Percentiles rank a stretch among this genome's conserved stretches.
Conservation (phyloP, 2,888 invertebrate genomes). For the Gryllus longicercus region DNA sequence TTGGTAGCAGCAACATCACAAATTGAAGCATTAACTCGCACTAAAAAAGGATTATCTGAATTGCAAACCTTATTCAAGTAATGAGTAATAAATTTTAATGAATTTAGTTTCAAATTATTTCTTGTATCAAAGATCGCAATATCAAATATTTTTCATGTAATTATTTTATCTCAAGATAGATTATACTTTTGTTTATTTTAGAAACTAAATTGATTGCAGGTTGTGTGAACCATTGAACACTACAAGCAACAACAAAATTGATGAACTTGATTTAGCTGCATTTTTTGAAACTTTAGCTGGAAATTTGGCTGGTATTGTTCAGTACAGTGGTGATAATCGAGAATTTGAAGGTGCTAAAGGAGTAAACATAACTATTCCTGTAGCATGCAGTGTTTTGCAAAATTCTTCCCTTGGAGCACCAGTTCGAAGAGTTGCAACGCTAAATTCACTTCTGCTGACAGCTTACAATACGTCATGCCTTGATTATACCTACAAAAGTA, state of each 20-base stretch:
- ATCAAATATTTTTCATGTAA: too few species aligned
- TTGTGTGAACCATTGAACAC: conserved; percentile 70
- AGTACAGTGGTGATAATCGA: conserved; percentile 88
- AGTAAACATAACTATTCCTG: conserved; percentile 73
- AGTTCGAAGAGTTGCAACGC: conserved; percentile 66
- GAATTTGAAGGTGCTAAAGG: conserved; percentile 57
- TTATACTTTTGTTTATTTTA: too few species aligned
- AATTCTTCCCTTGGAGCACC: conserved; percentile 58
- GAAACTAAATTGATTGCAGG: conserved; percentile 48
- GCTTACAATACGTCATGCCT: conserved; percentile 69
- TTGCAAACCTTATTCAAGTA: conserved; percentile 73
- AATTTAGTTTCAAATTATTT: background rate
- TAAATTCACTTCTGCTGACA: conserved; percentile 67
- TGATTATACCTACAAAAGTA: conserved; percentile 76
- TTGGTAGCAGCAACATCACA: conserved; percentile 64
- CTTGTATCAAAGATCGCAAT: background rate
- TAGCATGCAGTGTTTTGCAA: conserved; percentile 73
- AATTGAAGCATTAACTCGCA: conserved; percentile 61
- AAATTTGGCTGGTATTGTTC: conserved; percentile 87
- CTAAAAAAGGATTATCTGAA: conserved; percentile 58
- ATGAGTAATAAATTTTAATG: background rate
- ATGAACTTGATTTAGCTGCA: conserved; percentile 50
- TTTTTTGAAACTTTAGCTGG: conserved; percentile 78
- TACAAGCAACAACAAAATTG: conserved; percentile 51
- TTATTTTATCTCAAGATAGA: too few species aligned